Conservation (phyloP, 2,888 invertebrate genomes). For the Mylabris sibirica region DNA sequence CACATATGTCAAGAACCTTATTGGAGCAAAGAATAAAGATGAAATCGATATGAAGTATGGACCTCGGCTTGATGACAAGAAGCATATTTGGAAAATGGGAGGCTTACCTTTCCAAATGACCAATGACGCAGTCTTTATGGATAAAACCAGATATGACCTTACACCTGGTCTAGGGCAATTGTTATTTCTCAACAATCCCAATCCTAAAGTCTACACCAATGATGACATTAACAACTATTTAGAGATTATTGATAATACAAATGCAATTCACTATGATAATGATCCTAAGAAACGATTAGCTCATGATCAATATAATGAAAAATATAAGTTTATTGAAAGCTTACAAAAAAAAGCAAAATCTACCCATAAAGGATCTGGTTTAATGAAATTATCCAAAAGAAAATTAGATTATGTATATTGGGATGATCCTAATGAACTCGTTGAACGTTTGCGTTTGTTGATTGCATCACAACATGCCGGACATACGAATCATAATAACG, state of each 20-base stretch:
- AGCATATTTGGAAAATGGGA: constrained; percentile 25
- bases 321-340: constrained; percentile 28
- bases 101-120: constrained; percentile 16
- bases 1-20: too few relatives aligned
- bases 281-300: constrained; percentile 10
- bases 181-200: constrained; percentile 27
- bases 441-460: constrained; percentile 47
- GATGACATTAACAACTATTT: constrained; percentile 30
- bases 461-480: constrained; percentile 48
- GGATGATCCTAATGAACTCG: constrained; percentile 44
- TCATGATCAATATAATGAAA: constrained; percentile 20
- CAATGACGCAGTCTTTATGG: constrained; percentile 22
- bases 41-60: constrained; percentile 21
- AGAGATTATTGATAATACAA: constrained; percentile 25
- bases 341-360: background rate
- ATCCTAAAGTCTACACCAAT: constrained; percentile 19
- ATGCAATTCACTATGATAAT: constrained; percentile 26
- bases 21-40: too few relatives aligned
- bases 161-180: constrained; percentile 30
- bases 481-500: constrained; percentile 46
- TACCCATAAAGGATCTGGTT: constrained; percentile 20
- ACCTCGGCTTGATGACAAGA: constrained; percentile 13
- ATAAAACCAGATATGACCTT: constrained; percentile 26
- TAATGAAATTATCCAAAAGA: constrained; percentile 26
- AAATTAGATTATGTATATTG: constrained; percentile 35